Evolutionary conservation across 2,113 vertebrate species (phyloP).

Genomic region (Nycticebus coucang): DNA sequence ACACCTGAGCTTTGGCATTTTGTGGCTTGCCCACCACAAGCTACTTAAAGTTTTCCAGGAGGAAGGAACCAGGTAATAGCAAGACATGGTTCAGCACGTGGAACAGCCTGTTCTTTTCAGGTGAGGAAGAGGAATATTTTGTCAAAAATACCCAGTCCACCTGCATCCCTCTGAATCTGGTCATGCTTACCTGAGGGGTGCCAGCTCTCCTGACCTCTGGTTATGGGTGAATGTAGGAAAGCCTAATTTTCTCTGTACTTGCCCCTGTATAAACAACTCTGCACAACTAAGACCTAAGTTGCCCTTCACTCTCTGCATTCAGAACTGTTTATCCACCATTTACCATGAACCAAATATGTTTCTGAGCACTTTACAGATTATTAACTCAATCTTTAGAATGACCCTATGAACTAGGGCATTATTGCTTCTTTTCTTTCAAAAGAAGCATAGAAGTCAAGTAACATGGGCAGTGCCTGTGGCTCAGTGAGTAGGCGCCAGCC

Average conservation of each 20-base stretch:
- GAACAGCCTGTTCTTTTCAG: not conserved
- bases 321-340: no score
- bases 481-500: no score
- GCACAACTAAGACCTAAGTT: not conserved
- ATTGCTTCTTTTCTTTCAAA: not conserved
- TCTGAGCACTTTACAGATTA: not conserved
- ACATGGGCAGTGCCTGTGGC: no score
- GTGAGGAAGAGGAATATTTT: not conserved
- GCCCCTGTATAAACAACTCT: not conserved
- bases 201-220: not conserved
- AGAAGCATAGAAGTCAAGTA: not conserved
- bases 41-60: not conserved
- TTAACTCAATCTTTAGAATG: not conserved
- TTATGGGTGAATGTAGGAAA: not conserved
- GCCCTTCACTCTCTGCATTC: not conserved
- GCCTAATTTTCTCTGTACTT: not conserved
- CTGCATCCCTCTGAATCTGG: accelerated
- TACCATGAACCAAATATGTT: no score
- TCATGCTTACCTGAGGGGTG: not conserved
- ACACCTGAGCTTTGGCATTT: not conserved
- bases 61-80: not conserved
- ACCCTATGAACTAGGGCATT: not conserved
- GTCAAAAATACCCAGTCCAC: not conserved
- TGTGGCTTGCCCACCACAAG: not conserved
- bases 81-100: not conserved